These are phyloP conservation scores for Zosterops japonicus DNA, from an alignment of 2,113 vertebrate species.

Conservation along the genomic window DNA sequence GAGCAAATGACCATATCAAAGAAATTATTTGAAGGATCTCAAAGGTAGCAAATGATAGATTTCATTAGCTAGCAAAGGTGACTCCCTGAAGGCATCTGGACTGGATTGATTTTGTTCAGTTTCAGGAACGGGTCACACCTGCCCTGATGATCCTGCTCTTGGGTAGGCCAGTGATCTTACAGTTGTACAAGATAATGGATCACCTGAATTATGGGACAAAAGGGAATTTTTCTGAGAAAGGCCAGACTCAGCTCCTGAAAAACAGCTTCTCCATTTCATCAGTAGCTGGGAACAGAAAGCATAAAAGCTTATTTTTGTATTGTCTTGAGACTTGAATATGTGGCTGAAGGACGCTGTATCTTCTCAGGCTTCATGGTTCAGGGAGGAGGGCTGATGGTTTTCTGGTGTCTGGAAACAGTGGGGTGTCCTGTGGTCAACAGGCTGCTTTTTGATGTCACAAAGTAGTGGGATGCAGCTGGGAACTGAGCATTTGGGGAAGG, in stretches of 20 bases:
- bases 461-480: not conserved
- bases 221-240: not conserved
- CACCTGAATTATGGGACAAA: not conserved
- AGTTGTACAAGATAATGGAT: not conserved
- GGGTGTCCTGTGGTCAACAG: not conserved
- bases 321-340: not conserved
- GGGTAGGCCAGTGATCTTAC: not conserved
- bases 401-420: not conserved
- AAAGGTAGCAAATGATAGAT: not conserved
- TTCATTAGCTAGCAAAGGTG: not conserved
- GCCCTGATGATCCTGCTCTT: not conserved
- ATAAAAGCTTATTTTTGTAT: not conserved
- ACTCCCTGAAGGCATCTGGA: not conserved
- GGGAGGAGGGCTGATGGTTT: not conserved
- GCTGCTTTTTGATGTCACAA: not conserved
- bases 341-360: not conserved
- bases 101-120: not conserved
- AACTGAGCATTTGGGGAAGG: not conserved
- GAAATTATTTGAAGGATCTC: not conserved
- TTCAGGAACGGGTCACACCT: not conserved
- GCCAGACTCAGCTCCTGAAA: not conserved
- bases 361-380: not conserved
- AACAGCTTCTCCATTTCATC: not conserved
- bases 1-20: not conserved
- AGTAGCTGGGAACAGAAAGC: not conserved